These are phyloP conservation scores for Phortica okadai DNA, from an alignment of 2,888 invertebrate species.

Conservation along the genomic window DNA sequence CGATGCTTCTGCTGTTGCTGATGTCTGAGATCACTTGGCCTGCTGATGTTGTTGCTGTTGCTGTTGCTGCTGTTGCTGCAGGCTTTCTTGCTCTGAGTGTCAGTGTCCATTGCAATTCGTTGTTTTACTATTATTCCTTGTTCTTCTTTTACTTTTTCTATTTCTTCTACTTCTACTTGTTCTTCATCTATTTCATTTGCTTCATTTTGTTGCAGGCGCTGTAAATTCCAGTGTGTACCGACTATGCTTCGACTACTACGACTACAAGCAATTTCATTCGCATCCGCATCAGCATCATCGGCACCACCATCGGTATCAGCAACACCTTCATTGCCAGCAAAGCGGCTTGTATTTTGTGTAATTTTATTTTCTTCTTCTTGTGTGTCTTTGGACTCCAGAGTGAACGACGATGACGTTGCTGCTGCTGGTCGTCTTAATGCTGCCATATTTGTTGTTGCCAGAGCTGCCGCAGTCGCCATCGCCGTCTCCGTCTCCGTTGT, in stretches of 20 bases:
- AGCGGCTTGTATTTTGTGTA: conserved; percentile 33
- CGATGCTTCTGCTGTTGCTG: conserved; percentile 26
- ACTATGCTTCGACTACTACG: conserved; percentile 35
- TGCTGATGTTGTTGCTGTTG: conserved; percentile 7
- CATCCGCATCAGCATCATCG: conserved; percentile 4
- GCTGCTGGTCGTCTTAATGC: conserved; percentile 37
- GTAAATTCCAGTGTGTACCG: conserved; percentile 50
- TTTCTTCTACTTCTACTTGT: conserved; percentile 3
- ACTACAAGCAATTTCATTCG: background rate
- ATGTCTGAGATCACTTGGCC: conserved; percentile 26
- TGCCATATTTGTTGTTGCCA: conserved; percentile 34
- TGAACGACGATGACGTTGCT: conserved; percentile 7
- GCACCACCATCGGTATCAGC: conserved; percentile 27
- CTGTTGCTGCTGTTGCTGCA: conserved; percentile 32
- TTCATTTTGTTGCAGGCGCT: conserved; percentile 44
- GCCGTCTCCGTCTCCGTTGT: conserved; percentile 31
- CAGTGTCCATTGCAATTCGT: conserved; percentile 37
- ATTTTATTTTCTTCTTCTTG: conserved; percentile 27
- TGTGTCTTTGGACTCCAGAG: background rate
- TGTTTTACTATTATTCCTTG: conserved; percentile 1
- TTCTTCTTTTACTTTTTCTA: background rate
- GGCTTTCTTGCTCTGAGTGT: conserved; percentile 40
- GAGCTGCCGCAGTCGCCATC: conserved; percentile 27
- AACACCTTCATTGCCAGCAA: conserved; percentile 4
- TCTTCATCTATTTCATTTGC: background rate